Conservation (phyloP, 2,888 invertebrate species). For the Drosophila dives region DNA sequence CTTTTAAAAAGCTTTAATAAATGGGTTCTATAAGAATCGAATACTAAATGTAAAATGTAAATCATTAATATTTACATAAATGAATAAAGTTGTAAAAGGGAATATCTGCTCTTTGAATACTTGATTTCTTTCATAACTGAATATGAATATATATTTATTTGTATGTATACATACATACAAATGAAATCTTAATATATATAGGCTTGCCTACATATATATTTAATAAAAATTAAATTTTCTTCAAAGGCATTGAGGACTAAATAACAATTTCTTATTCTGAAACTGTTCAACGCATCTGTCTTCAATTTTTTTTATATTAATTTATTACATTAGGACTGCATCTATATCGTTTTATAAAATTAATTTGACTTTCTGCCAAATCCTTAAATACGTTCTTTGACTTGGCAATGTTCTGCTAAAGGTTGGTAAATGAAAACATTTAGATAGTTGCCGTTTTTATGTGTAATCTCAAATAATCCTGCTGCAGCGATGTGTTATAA, state of each 20-base stretch:
- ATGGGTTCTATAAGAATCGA: background rate
- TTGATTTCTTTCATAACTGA: background rate
- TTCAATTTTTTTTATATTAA: background rate
- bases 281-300: background rate
- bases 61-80: background rate
- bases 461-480: slow-evolving; percentile 30
- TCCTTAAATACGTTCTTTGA: background rate
- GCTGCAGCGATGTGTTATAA: slow-evolving; percentile 29
- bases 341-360: background rate
- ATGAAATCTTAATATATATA: background rate
- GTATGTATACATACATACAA: background rate
- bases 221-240: background rate
- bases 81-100: background rate
- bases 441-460: slow-evolving; percentile 8
- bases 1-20: background rate
- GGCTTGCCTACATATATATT: background rate
- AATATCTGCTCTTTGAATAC: background rate
- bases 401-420: background rate
- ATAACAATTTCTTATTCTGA: background rate
- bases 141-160: background rate
- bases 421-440: background rate
- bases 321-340: background rate
- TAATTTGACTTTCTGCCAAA: background rate
- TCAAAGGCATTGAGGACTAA: background rate
- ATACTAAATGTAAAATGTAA: background rate